Evolutionary conservation across 2,888 invertebrate species (phyloP), one percentile per base, ranked within the genome.

Genomic region (Drosophila prolongata): DNA sequence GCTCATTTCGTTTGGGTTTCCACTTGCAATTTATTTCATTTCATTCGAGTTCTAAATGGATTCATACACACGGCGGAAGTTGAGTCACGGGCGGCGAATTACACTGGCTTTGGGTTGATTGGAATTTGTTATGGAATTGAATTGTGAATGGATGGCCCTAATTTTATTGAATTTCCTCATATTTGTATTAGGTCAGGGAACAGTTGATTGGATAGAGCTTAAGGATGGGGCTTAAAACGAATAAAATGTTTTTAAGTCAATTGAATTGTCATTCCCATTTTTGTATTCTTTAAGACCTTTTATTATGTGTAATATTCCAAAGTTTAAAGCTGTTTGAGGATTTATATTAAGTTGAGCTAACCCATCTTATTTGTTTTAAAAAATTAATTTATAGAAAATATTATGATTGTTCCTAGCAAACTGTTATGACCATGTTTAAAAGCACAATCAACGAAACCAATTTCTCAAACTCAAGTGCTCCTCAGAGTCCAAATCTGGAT

Each of bases 381-480:
- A 19, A 19, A 19, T 1, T 19, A 2, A 19, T 19, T 0, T 3
- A 0, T 19, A 0, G 19, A 2, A 30, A 8, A 43, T 43, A 11
- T 13, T 19, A 10, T 16, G 10, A 53, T 35, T 9, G 1, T 2
- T 19, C 10, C 38, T 3, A 1, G n/a, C 16, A 54, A 72, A 61
- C 67, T 58, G 72, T 72, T 30, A 24, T 54, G 34, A 37, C 50
- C 24, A 30, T 24, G 46, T 65, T 16, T 35, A 65, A 66, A 66
- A 40, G 54, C 65, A 75, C 80, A 81, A 77, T 81, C 84, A 87
- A 73, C 77, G 46, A 66, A 84, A 77, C 58, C 80, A 80, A 84
- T 84, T 81, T 84, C 70, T 79, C 76, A 84, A 87, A 75, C 72
- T 80, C 62, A 75, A 79, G 75, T 59, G 62, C 68, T 70, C 62